Base-by-base conservation (phyloP, 2,888 invertebrate genomes). In the Nomada ruficornis region DNA sequence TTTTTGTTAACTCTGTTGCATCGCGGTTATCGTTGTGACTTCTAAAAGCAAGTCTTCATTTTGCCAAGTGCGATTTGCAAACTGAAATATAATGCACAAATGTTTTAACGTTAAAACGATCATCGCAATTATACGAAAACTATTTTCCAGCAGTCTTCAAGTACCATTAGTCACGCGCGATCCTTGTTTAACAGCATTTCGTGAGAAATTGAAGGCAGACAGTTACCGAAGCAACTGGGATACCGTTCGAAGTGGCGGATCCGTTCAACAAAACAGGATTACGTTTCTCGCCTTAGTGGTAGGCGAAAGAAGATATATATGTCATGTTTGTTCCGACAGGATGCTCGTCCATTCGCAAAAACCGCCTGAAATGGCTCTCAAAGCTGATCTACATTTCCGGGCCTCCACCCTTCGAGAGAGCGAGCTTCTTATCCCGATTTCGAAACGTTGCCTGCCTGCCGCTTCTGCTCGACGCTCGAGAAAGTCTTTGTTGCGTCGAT, bases 311-410 rank as follows among this genome's bases (percentile, higher is more conserved):
- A 71, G 74, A 75, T 70, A 71, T 74, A 72, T 64, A 71, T 20
- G 71, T 64, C 64, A 64, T 82, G 80, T 82, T 82, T 68, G 80
- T 76, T 62, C 63, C 68, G 54, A 75, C 67, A 76, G 76, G 59
- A 63, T 74, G 15, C 62, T 36, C 63, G 26, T 11, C 18, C 59
- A 44, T 29, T 42, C 55, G 10, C 74, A 75, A 80, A 80, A 80
- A 80, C 80, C 54, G 55, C 44, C 26, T 47, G 75, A 59, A 64
- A 72, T 57, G 71, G 68, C 68, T 44, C 63, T 71, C 59, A n/a
- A 18, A 20, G 59, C 54, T 80, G 80, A 82, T 82, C 72, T 71
- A 75, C 68, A 77, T 78, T 44, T 29, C 42, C 18, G 47, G 29
- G 44, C 26, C 50, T 42, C 26, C 36, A 23, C 68, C 63, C 64